Conservation (phyloP, 2,888 invertebrate genomes). For the Steinernema hermaphroditum region DNA sequence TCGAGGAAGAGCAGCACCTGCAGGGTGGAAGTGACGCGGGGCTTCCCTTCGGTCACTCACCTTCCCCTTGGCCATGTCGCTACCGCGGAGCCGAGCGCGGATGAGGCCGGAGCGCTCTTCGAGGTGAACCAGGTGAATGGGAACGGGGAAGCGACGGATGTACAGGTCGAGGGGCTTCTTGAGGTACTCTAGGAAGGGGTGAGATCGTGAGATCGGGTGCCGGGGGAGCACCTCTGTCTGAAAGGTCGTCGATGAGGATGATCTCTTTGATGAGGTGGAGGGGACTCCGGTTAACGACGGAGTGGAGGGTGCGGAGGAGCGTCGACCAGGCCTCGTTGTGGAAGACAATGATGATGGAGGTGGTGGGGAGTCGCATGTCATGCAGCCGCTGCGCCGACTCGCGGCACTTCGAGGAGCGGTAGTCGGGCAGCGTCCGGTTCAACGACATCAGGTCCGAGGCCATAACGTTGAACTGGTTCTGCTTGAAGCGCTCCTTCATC, state of each 20-base stretch:
- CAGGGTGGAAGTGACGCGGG: no score
- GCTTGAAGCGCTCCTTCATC: conserved; percentile 60
- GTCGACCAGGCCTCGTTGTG: conserved; percentile 99
- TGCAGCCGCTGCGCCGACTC: conserved; percentile 9
- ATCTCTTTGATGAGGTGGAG: conserved; percentile 54
- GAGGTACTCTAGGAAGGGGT: conserved; percentile 63
- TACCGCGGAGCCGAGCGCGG: conserved; percentile 88
- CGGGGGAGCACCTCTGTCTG: conserved; percentile 51
- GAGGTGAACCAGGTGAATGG: conserved; percentile 75
- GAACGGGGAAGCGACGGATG: conserved; percentile 55
- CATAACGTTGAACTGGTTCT: conserved; percentile 93
- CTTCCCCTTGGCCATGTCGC: conserved; percentile 81
- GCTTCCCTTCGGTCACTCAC: no score
- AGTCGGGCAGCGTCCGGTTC: conserved; percentile 90
- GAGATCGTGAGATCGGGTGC: no score
- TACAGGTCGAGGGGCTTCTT: conserved; percentile 62
- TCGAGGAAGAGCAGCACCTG: conserved; percentile 90
- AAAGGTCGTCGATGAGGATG: conserved; percentile 63
- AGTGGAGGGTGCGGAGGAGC: conserved; percentile 74
- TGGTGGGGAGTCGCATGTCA: conserved; percentile 78
- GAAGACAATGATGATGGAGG: conserved; percentile 96
- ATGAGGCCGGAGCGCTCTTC: conserved; percentile 92
- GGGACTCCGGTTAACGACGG: conserved; percentile 63
- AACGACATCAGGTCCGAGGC: conserved; percentile 96
- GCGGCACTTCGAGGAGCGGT: conserved; percentile 67